A percentile compares a stretch with the other conserved stretches of the same genome.
phyloP scores from a whole-genome alignment of 2,113 vertebrate species.

The Tetrao urogallus region DNA sequence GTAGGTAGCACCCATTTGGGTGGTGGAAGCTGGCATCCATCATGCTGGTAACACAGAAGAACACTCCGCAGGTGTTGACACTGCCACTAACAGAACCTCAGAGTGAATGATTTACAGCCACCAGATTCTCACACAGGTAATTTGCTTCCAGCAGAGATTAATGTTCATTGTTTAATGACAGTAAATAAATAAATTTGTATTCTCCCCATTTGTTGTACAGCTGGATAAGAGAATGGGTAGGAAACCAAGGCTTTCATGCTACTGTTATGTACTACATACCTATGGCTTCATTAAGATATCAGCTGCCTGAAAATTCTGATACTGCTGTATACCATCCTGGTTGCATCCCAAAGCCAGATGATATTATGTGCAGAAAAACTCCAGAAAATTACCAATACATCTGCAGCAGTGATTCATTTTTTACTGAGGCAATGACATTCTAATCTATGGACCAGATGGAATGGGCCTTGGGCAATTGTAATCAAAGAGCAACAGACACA shows the following conservation, averaged over 20 bases:
- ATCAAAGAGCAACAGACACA: conserved; percentile 61
- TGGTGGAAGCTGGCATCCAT: not conserved
- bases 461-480: conserved; percentile 64
- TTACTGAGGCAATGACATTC: conserved; percentile 52
- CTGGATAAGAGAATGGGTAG: not conserved
- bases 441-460: conserved; percentile 68
- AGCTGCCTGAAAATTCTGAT: conserved; percentile 14
- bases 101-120: not conserved
- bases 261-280: not conserved
- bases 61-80: not conserved
- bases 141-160: not conserved
- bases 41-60: not conserved
- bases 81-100: not conserved
- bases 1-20: fast-evolving
- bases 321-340: not conserved
- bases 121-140: not conserved
- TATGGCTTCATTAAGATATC: not conserved
- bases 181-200: not conserved
- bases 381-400: conserved; percentile 19
- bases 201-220: not conserved
- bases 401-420: conserved; percentile 59
- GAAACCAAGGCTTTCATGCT: not conserved
- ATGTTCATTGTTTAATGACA: not conserved
- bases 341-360: not conserved
- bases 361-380: not conserved